These are phyloP conservation scores for Eurytoma adleriae DNA, from an alignment of 2,888 invertebrate genomes.

Conservation along the genomic window DNA sequence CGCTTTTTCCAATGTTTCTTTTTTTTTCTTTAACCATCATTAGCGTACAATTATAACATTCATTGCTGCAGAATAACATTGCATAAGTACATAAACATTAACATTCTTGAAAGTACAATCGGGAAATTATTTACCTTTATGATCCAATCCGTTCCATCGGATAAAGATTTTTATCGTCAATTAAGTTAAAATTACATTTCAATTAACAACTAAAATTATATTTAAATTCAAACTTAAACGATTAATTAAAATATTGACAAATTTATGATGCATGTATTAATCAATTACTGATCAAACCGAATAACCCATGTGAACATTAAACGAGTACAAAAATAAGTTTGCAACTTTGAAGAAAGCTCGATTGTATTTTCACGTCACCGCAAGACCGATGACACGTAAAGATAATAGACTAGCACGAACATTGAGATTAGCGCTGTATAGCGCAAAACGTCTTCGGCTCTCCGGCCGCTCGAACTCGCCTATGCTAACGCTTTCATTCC, in stretches of 20 bases:
- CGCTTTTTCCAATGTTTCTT: conserved; percentile 26
- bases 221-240: not conserved
- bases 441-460: not conserved
- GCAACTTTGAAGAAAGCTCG: not conserved
- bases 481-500: conserved; percentile 8
- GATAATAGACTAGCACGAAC: not conserved
- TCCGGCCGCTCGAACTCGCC: not conserved
- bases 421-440: not conserved
- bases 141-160: not conserved
- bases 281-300: not conserved
- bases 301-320: not conserved
- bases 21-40: conserved; percentile 24
- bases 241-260: not conserved
- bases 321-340: not conserved
- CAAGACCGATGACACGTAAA: not conserved
- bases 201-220: not conserved
- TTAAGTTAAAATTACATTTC: not conserved
- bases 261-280: not conserved
- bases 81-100: conserved; percentile 10
- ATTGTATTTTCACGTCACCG: not conserved
- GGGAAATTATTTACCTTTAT: not conserved
- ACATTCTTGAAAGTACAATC: conserved; percentile 30
- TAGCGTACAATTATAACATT: conserved; percentile 9
- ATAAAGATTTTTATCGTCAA: not conserved
- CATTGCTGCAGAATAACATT: conserved; percentile 1